Evolutionary conservation across 2,888 invertebrate species (phyloP), one percentile per base, ranked within the genome.

Genomic region (Drosophila rubida): DNA sequence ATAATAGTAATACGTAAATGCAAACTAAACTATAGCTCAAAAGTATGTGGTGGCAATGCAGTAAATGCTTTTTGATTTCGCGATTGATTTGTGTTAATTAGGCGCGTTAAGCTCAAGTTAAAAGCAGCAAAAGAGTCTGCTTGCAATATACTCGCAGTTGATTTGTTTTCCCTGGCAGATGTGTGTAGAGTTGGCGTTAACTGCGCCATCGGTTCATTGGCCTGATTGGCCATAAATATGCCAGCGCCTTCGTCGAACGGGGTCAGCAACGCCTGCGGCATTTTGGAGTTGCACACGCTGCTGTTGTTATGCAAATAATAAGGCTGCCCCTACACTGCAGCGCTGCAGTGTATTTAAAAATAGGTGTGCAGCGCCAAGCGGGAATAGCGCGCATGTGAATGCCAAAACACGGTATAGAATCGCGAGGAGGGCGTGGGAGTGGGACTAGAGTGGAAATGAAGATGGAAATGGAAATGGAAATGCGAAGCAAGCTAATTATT

Each of bases 401-500:
- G 22, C 14, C 13, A 44, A 22, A 42, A 14, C 23, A 37, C 8
- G 25, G 35, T 9, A 1, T 1, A 27, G 19, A 27, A 6, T 6
- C n/a, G 30, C 1, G 19, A 46, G 0, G 11, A 44, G 11, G 13
- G 3, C 13, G 9, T 7, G 19, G n/a, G n/a, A n/a, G n/a, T n/a
- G n/a, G n/a, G n/a, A n/a, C n/a, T n/a, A n/a, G n/a, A n/a, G n/a
- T n/a, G n/a, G 2, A 53, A 19, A 30, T 19, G n/a, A 45, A 25
- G 53, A 19, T 25, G 35, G 30, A 32, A 53, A 9, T 6, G 13
- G 32, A 22, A 9, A 37, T 22, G 2, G 35, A 32, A 16, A 39
- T n/a, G 19, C 8, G 13, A 8, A 14, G 7, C 46, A 53, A 66
- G 67, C 69, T 78, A 82, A 83, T 83, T 84, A 82, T 67, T 84